These are phyloP conservation scores for Stenurella melanura DNA, from an alignment of 2,888 invertebrate species.

Conservation along the genomic window DNA sequence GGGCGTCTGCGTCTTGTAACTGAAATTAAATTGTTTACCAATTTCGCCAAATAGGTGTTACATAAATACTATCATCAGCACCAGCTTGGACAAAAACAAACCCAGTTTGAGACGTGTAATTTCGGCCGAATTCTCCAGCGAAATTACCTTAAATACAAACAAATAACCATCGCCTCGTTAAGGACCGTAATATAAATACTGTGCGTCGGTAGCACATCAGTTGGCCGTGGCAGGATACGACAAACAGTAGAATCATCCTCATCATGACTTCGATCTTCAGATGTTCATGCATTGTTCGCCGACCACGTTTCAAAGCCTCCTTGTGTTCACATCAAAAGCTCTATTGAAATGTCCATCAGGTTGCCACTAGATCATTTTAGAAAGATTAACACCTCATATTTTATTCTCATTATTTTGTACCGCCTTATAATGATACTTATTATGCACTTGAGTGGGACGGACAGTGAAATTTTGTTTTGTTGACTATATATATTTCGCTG, in stretches of 20 bases:
- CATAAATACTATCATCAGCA: slow-evolving; percentile 2
- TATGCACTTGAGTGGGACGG: slow-evolving; percentile 63
- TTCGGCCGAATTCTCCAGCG: not conserved
- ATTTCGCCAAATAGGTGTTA: not conserved
- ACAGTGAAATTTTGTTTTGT: slow-evolving; percentile 50
- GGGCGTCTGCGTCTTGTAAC: too few species aligned
- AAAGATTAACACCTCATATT: slow-evolving; percentile 70
- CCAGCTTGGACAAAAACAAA: not conserved
- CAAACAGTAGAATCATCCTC: slow-evolving; percentile 67
- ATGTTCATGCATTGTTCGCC: slow-evolving; percentile 67
- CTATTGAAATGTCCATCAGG: slow-evolving; percentile 70
- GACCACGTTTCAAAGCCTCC: slow-evolving; percentile 65
- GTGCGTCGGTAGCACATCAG: slow-evolving; percentile 26
- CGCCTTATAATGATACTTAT: slow-evolving; percentile 68
- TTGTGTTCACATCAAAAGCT: slow-evolving; percentile 67
- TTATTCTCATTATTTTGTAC: slow-evolving; percentile 65
- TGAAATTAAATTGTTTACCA: slow-evolving; percentile 7
- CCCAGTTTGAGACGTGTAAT: not conserved
- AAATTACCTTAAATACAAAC: slow-evolving; percentile 19
- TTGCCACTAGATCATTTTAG: slow-evolving; percentile 70
- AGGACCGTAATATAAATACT: slow-evolving; percentile 1
- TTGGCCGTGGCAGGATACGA: slow-evolving; percentile 31
- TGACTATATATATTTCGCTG: slow-evolving; percentile 15
- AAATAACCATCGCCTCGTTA: slow-evolving; percentile 8
- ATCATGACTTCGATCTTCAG: slow-evolving; percentile 63